phyloP scores from a whole-genome alignment of 2,888 invertebrate genomes.

The Acanthococcus lagerstroemiae region DNA sequence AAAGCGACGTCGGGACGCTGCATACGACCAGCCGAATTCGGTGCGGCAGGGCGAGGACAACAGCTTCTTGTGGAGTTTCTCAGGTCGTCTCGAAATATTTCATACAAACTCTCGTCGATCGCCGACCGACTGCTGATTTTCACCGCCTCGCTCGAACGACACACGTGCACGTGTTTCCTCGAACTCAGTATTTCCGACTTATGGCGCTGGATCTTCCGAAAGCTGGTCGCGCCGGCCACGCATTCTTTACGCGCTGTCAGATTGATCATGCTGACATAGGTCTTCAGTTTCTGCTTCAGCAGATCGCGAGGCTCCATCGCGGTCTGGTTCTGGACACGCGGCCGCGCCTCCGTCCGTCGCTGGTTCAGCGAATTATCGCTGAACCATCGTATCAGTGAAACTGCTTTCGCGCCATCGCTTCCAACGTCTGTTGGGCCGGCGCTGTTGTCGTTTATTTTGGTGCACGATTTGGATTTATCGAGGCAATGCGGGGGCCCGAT shows the following conservation, averaged over 20 bases:
- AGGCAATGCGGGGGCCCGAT: background rate
- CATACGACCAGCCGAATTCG: background rate
- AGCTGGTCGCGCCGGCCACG: background rate
- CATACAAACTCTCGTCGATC: background rate
- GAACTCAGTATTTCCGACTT: background rate
- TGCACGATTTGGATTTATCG: background rate
- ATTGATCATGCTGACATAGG: background rate
- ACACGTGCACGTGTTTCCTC: background rate
- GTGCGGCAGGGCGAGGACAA: background rate
- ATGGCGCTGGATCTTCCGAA: background rate
- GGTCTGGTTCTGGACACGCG: background rate
- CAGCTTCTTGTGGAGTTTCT: background rate
- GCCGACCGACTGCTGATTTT: background rate
- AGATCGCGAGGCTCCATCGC: background rate
- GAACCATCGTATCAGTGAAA: background rate
- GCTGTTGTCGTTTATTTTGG: background rate
- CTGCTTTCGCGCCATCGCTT: background rate
- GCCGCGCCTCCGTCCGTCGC: background rate
- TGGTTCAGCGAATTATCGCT: slow-evolving; percentile 1
- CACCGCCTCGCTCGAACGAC: background rate
- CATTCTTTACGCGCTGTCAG: background rate
- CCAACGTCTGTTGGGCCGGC: background rate
- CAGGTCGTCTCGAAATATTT: background rate
- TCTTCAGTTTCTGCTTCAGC: background rate
- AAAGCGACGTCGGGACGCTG: background rate